Percentiles rank a stretch among this genome's conserved stretches.
These are phyloP conservation scores for Tetramorium simillimum DNA, from an alignment of 1,140 invertebrate species.

Conservation along the genomic window DNA sequence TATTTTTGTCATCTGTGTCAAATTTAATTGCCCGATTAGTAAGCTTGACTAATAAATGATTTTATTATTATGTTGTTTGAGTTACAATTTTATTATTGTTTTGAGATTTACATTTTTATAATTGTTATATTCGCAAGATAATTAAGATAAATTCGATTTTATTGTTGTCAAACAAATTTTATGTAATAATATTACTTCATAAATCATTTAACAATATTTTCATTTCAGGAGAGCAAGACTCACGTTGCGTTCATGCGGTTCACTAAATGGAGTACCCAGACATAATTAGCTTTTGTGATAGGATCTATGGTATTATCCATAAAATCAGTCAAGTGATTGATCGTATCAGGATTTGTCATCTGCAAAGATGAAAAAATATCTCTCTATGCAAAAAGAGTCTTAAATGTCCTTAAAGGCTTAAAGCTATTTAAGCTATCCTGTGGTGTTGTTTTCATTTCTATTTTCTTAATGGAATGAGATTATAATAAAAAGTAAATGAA, in stretches of 20 bases:
- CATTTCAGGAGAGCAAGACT: conserved; percentile 56
- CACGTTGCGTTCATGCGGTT: conserved; percentile 87
- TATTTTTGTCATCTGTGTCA: not conserved
- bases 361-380: conserved; percentile 46
- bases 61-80: not conserved
- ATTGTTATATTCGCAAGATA: not conserved
- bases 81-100: not conserved
- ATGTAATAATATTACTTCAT: not conserved
- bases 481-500: not conserved
- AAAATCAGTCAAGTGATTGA: conserved; percentile 87
- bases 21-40: not conserved
- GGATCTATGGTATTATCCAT: conserved; percentile 87
- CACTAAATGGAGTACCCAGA: conserved; percentile 85
- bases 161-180: not conserved
- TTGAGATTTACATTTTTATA: not conserved
- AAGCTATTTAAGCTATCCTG: not conserved
- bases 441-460: not conserved
- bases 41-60: not conserved
- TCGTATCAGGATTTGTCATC: conserved; percentile 87
- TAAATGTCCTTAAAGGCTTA: not conserved
- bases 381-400: not conserved
- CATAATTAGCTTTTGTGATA: conserved; percentile 88
- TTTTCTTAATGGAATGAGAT: not conserved
- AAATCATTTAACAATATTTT: not conserved
- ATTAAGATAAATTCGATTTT: not conserved